Conservation (phyloP, 2,113 vertebrate genomes). For the Cardinalis cardinalis region DNA sequence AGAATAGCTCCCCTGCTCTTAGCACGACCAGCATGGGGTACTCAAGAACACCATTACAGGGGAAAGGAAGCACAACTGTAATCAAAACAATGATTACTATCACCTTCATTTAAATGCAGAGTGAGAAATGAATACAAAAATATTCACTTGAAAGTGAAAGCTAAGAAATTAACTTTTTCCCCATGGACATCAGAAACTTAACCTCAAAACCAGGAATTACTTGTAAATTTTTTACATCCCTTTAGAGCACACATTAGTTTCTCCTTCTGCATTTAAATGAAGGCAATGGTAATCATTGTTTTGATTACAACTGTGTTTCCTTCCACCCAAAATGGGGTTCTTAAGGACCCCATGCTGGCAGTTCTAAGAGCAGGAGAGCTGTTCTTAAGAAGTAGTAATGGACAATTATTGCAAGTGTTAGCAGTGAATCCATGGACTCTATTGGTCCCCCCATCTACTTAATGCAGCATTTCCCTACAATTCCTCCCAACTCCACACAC, state of each 20-base stretch:
- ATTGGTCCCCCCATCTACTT: background rate
- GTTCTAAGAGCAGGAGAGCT: constrained; percentile 44
- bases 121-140: constrained; percentile 65
- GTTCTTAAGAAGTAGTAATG: constrained; percentile 62
- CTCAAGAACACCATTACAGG: constrained; percentile 62
- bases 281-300: constrained; percentile 65
- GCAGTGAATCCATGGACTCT: background rate
- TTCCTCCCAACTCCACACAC: background rate
- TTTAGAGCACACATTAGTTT: constrained; percentile 55
- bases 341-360: constrained; percentile 65
- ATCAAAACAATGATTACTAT: constrained; percentile 65
- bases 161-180: constrained; percentile 70
- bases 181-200: constrained; percentile 62
- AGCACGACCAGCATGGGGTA: constrained; percentile 56
- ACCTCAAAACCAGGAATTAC: constrained; percentile 60
- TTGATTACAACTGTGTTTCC: constrained; percentile 66
- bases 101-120: constrained; percentile 67
- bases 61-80: constrained; percentile 61
- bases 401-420: constrained; percentile 40
- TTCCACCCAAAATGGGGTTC: constrained; percentile 61
- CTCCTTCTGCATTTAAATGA: constrained; percentile 65
- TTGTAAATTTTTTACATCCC: constrained; percentile 46
- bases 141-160: constrained; percentile 61
- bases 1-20: constrained; percentile 59
- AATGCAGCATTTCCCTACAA: background rate